Evolutionary conservation across 2,888 invertebrate species (phyloP).

Genomic region (Anodontia alba): DNA sequence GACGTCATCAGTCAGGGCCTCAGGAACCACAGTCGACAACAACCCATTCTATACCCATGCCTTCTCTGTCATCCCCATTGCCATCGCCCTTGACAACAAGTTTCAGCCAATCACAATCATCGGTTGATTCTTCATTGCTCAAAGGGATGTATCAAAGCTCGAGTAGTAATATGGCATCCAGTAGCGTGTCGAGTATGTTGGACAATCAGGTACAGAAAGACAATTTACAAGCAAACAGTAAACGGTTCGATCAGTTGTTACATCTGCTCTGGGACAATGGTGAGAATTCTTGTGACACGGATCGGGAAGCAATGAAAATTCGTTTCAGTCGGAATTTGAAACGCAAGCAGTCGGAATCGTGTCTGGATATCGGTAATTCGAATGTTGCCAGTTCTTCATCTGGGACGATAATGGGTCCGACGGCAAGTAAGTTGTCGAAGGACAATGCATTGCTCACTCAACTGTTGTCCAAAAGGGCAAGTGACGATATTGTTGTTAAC

Average conservation of each 20-base stretch:
- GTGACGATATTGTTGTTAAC: slow-evolving; percentile 77
- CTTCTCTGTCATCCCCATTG: slow-evolving; percentile 58
- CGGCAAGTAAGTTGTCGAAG: slow-evolving; percentile 67
- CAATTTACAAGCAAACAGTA: slow-evolving; percentile 25
- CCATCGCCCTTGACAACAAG: slow-evolving; percentile 54
- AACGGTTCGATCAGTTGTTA: slow-evolving; percentile 68
- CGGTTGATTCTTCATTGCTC: slow-evolving; percentile 40
- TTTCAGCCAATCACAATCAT: slow-evolving; percentile 41
- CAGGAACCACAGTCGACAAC: slow-evolving; percentile 80
- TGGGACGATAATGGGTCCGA: slow-evolving; percentile 5
- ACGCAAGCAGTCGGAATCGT: slow-evolving; percentile 68
- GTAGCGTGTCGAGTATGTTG: neutral
- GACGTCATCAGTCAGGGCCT: slow-evolving; percentile 78
- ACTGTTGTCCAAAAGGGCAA: slow-evolving; percentile 76
- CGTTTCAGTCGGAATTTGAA: slow-evolving; percentile 61
- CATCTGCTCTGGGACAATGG: slow-evolving; percentile 75
- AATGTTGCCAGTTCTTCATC: slow-evolving; percentile 27
- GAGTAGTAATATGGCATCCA: neutral
- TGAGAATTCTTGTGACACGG: slow-evolving; percentile 53
- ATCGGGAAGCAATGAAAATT: slow-evolving; percentile 47
- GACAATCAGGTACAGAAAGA: slow-evolving; percentile 20
- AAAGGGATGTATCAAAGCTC: slow-evolving; percentile 39
- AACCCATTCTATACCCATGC: slow-evolving; percentile 56
- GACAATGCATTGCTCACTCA: slow-evolving; percentile 80
- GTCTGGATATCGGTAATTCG: slow-evolving; percentile 71